Evolutionary conservation across 2,797 vertebrate genomes (phyloP), one percentile per base, ranked within the genome.

Genomic region (Cryptoblepharus egeriae): DNA sequence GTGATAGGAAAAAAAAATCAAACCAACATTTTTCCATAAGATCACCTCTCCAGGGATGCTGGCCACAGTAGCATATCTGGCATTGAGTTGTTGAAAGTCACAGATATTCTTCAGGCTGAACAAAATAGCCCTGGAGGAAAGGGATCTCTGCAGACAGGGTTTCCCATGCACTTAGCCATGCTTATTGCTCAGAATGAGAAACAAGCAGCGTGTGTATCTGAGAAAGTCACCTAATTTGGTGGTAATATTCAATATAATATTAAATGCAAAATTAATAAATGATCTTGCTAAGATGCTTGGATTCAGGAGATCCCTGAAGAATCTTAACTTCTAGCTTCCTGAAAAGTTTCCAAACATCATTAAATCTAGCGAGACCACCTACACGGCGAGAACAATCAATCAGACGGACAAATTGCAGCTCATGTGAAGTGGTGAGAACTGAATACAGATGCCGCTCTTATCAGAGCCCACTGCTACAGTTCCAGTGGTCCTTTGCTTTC

Each of bases 271-370:
- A 24, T 2, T 70, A 68, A 65, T 68, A 78, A 22, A 81, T 28
- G 45, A 73, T 75, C 73, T 74, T 49, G 70, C 15, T 30, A 58
- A 74, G 12, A 7, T 77, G 30, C n/a, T 64, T 45, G 60, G 22
- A 75, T 82, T 65, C 1, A 68, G 11, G 1, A 0, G 2, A 49
- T 16, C 3, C 39, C 8, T 37, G 3, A 82, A 79, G 1, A 18
- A 79, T 5, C 1, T 37, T 63, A 77, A 57, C 10, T 79, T 28
- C 1, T 9, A 81, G 28, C 9, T n/a, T 70, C 11, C 42, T 67
- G 67, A 77, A 69, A 63, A 86, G 12, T 57, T 88, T 86, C 22
- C 15, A 65, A 88, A 35, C n/a, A 80, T 12, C 83, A 76, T 10
- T 2, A 72, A 78, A 81, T 58, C 8, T 70, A 13, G 30, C 74